These are phyloP conservation scores for Columba janthina DNA, from an alignment of 2,113 vertebrate species.

Conservation along the genomic window DNA sequence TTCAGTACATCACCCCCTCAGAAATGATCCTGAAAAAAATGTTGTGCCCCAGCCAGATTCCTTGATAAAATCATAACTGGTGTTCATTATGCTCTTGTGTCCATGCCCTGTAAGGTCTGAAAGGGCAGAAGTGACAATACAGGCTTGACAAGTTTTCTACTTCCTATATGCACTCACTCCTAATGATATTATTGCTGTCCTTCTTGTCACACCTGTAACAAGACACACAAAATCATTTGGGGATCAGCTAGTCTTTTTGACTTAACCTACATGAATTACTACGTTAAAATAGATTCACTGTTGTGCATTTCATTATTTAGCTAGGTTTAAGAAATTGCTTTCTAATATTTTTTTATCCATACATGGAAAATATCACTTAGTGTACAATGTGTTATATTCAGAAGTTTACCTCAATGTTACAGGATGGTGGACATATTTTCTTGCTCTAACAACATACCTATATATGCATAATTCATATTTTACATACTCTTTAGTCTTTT, in stretches of 20 bases:
- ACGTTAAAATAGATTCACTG: conserved; percentile 2
- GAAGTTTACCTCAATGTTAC: not conserved
- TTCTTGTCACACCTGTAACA: not conserved
- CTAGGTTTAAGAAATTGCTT: conserved; percentile 15
- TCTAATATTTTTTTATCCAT: not conserved
- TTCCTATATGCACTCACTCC: conserved; percentile 41
- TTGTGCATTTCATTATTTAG: conserved; percentile 7
- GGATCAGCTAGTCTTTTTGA: conserved; percentile 29
- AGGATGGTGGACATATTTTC: not conserved
- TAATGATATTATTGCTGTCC: not conserved
- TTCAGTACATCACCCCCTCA: conserved; percentile 50
- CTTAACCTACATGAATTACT: not conserved
- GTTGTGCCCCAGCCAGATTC: conserved; percentile 36
- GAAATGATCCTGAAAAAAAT: conserved; percentile 61
- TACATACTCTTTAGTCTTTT: not conserved
- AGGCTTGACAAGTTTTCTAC: conserved; percentile 30
- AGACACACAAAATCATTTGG: conserved; percentile 30
- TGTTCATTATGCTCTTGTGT: conserved; percentile 24
- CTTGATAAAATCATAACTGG: conserved; percentile 60
- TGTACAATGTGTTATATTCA: not conserved
- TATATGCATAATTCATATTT: not conserved
- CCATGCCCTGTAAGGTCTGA: not conserved
- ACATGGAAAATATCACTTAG: not conserved
- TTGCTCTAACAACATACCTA: not conserved
- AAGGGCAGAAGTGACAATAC: conserved; percentile 44